Conservation (phyloP, 2,797 vertebrate species). For the Petrocephalus schoutedeni region DNA sequence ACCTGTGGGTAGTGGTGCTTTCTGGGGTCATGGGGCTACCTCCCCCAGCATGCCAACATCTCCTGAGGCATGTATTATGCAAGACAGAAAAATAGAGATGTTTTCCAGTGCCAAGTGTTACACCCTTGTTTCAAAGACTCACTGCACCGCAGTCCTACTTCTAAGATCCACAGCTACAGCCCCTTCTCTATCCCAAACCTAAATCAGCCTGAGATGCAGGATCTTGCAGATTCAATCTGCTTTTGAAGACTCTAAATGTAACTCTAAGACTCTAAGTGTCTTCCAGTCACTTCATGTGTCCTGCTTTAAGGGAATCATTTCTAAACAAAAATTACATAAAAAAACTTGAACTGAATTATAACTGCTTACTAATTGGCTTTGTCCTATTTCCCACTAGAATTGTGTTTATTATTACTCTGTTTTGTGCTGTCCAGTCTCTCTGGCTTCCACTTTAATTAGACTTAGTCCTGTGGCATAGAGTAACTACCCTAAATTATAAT, state of each 20-base stretch:
- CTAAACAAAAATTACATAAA: not conserved
- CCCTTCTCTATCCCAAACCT: not conserved
- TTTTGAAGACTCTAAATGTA: not conserved
- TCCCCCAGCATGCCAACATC: not conserved
- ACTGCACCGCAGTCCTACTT: not conserved
- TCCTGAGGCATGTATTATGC: not conserved
- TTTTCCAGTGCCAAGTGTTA: not conserved
- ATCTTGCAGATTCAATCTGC: not conserved
- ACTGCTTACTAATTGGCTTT: not conserved
- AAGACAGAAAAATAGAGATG: not conserved
- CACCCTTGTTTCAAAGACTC: not conserved
- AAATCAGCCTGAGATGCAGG: not conserved
- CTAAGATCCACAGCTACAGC: not conserved
- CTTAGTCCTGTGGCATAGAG: not conserved
- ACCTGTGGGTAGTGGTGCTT: slow-evolving; percentile 38
- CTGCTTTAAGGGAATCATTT: not conserved
- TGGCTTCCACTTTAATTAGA: slow-evolving; percentile 24
- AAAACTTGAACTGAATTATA: not conserved
- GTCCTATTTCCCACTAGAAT: slow-evolving; percentile 18
- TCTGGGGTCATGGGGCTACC: not conserved
- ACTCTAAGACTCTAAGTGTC: not conserved
- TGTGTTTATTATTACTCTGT: slow-evolving; percentile 13
- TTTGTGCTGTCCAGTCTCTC: slow-evolving; percentile 6
- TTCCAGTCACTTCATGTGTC: not conserved
- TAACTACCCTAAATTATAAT: not conserved